These are phyloP conservation scores for Alectura lathami DNA, from an alignment of 2,113 vertebrate species.

Conservation along the genomic window DNA sequence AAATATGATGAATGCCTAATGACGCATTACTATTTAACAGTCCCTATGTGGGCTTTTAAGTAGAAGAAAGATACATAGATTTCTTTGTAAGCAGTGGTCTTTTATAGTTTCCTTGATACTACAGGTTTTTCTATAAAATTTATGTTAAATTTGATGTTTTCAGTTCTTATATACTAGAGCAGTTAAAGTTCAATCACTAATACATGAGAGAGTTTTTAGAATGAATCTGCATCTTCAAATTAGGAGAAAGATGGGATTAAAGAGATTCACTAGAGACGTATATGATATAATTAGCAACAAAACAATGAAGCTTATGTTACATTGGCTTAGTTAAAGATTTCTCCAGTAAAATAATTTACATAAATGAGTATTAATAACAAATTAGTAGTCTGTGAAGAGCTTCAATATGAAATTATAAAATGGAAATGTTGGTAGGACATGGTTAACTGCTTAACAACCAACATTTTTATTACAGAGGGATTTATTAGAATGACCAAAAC, in stretches of 20 bases:
- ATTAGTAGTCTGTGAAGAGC: not conserved
- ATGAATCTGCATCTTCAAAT: not conserved
- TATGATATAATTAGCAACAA: constrained; percentile 18
- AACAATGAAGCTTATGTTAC: not conserved
- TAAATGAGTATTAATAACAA: not conserved
- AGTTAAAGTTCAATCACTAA: constrained; percentile 23
- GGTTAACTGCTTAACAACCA: not conserved
- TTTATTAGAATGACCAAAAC: not conserved
- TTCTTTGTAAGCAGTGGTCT: constrained; percentile 19
- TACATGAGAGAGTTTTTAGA: not conserved
- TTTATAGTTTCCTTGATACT: constrained; percentile 51
- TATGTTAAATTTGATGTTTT: constrained; percentile 25
- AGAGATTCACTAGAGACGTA: not conserved
- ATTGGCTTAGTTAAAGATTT: not conserved
- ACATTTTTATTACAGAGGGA: not conserved
- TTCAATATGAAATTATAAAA: not conserved
- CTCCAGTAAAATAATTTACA: not conserved
- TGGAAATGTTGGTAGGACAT: not conserved
- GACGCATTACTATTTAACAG: constrained; percentile 27
- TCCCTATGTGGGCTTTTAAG: constrained; percentile 35
- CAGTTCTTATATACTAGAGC: not conserved
- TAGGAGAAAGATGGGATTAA: not conserved
- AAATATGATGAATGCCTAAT: not conserved
- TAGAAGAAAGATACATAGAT: not conserved
- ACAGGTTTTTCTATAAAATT: constrained; percentile 32